Evolutionary conservation across 2,113 vertebrate species (phyloP), one percentile per base, ranked within the genome.

Genomic region (Colistium nudipinnis): DNA sequence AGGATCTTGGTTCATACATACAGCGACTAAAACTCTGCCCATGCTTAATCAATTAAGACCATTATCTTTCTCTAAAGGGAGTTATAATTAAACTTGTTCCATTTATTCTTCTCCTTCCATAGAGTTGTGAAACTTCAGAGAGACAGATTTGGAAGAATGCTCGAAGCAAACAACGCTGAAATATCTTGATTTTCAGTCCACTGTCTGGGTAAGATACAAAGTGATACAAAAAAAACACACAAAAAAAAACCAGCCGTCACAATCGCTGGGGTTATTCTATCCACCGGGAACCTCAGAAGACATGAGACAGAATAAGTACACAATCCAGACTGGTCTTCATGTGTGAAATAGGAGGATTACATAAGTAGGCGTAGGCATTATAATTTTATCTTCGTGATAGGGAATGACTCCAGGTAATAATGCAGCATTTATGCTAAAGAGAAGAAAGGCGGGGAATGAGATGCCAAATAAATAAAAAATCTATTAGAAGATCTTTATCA

Each of bases 401-500:
- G n/a, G n/a, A 41, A 43, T 53, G 38, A 47, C 35, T 49, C 17
- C 27, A 39, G 25, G 33, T 11, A 27, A 35, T 57, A 31, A 61
- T 33, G 51, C 49, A 30, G 49, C 17, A 47, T 47, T 41, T 13
- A 19, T n/a, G 38, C 10, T 28, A 17, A 7, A 27, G 13, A 25
- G 10, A 33, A 16, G 19, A 56, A 41, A 17, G n/a, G 49, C 35
- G 8, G 44, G 17, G 19, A 54, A 38, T 20, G 16, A 9, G 13
- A 35, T 24, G 22, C 22, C 25, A 39, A 19, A 43, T 14, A 39
- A 19, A 43, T 14, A 7, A 19, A 28, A 54, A 30, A 24, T 24
- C 22, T 78, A 54, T 70, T 67, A 47, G 30, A 60, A 66, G 54
- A 69, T 70, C 28, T 25, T 30, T 70, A 57, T 65, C 41, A 27